Percentiles rank a stretch among this genome's conserved stretches.
Evolutionary conservation across 2,888 invertebrate species (phyloP).

Genomic region (Synanthedon formicaeformis): DNA sequence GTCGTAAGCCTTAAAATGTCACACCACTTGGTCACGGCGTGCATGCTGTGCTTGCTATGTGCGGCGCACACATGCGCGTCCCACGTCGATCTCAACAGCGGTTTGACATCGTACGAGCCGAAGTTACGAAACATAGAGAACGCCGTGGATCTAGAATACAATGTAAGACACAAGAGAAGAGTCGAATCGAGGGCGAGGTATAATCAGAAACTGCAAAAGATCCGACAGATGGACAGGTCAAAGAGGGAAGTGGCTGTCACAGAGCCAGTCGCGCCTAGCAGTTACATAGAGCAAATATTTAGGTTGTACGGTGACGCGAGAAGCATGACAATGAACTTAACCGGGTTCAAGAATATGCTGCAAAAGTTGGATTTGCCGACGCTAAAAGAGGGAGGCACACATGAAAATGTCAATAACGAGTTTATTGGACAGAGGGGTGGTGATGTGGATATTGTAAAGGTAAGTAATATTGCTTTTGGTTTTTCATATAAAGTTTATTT

Average conservation of each 20-base stretch:
- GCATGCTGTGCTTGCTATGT: constrained; percentile 84
- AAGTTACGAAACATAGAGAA: constrained; percentile 21
- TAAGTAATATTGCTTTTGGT: constrained; percentile 26
- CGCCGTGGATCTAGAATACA: constrained; percentile 28
- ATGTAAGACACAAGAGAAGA: constrained; percentile 30
- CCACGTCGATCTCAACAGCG: constrained; percentile 64
- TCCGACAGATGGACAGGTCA: constrained; percentile 20
- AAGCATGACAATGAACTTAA: constrained; percentile 72
- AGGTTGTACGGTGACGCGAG: constrained; percentile 74
- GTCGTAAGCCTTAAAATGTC: constrained; percentile 38
- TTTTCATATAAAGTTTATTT: too few relatives aligned
- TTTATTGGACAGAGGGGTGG: constrained; percentile 25
- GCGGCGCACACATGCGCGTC: constrained; percentile 84
- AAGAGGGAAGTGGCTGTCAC: constrained; percentile 37
- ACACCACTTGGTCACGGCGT: constrained; percentile 79
- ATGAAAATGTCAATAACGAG: constrained; percentile 27
- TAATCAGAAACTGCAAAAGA: constrained; percentile 33
- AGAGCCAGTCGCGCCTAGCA: constrained; percentile 65
- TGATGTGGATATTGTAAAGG: constrained; percentile 50
- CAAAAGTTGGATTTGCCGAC: constrained; percentile 69
- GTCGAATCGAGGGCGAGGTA: constrained; percentile 25
- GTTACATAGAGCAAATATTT: constrained; percentile 77
- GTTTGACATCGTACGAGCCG: constrained; percentile 25
- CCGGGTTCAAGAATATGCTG: constrained; percentile 78
- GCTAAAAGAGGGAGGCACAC: constrained; percentile 52